Base-by-base conservation (phyloP, 2,888 invertebrate genomes). In the Portevinia maculata region DNA sequence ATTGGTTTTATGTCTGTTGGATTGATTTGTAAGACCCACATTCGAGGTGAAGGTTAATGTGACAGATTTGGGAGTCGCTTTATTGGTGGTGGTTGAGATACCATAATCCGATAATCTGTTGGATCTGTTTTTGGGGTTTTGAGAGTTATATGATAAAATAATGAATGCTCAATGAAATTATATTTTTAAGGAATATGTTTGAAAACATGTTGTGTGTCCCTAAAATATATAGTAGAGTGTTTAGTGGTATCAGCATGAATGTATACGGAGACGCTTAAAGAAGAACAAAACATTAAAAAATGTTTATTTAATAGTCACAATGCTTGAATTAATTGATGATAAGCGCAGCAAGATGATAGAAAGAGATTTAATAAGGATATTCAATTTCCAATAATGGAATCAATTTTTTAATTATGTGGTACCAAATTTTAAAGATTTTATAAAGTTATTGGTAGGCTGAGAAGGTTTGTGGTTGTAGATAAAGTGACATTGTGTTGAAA, bases 41-140 rank as follows among this genome's bases (percentile, higher is more conserved):
- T 83, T 83, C 65, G 81, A 83, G 70, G 76, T 71, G 53, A 83
- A 76, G 64, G 81, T 83, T 71, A 83, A 76, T 53, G 71, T 70
- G 30, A 83, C 65, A 48, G 81, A 76, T 53, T 76, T 83, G 32
- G 70, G 71, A 53, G 81, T 71, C 65, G 76, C 71, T 76, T 65
- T 71, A 60, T 65, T 76, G 30, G 69, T 81, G 59, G 81, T 83
- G 60, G 78, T 41, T 41, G 70, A 50, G 65, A 71, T 78, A 83
- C 78, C 78, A 76, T 83, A 60, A 71, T 83, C 81, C 70, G 71
- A 71, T 76, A 83, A 67, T 83, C 71, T 83, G 81, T 71, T 83
- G 81, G 81, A 83, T 83, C 81, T 83, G 81, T 83, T 83, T 21
- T 71, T 48, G 52, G 53, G 78, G 78, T 76, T 83, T 76, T 34